Evolutionary conservation across 2,113 vertebrate species (phyloP).

Genomic region (Ranitomeya imitator): DNA sequence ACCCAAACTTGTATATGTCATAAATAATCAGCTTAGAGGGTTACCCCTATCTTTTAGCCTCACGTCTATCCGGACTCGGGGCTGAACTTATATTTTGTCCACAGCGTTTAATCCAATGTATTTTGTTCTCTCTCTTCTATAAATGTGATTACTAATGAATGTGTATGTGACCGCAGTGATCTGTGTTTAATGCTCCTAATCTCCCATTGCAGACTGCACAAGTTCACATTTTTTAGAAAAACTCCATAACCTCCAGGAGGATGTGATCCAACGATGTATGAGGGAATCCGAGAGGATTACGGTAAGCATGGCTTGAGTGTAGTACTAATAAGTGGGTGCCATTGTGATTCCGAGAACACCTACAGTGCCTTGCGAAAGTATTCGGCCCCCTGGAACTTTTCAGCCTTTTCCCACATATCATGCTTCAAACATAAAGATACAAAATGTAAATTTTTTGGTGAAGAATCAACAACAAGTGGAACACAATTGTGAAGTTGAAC

Average conservation of each 20-base stretch:
- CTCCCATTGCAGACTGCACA: neutral
- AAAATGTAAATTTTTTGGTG: too few relatives aligned
- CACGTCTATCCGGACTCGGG: too few relatives aligned
- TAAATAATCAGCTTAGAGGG: too few relatives aligned
- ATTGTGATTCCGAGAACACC: neutral
- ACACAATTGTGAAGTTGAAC: too few relatives aligned
- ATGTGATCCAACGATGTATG: neutral
- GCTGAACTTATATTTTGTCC: too few relatives aligned
- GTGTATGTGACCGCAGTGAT: neutral
- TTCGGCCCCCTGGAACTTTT: too few relatives aligned
- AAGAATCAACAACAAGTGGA: too few relatives aligned
- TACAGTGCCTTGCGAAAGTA: too few relatives aligned
- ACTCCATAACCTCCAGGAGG: neutral
- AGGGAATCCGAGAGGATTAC: neutral
- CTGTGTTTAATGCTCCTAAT: neutral
- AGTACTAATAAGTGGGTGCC: neutral
- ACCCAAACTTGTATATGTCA: too few relatives aligned
- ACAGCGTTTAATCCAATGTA: neutral
- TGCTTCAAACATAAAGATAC: too few relatives aligned
- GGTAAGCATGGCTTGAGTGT: neutral
- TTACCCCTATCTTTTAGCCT: too few relatives aligned
- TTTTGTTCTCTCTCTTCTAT: neutral
- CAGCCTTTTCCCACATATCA: too few relatives aligned
- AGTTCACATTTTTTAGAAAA: slow-evolving; percentile 11
- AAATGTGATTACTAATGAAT: neutral